These are phyloP conservation scores for Dicyrtoma fusca DNA, from an alignment of 2,888 invertebrate genomes.

Conservation along the genomic window DNA sequence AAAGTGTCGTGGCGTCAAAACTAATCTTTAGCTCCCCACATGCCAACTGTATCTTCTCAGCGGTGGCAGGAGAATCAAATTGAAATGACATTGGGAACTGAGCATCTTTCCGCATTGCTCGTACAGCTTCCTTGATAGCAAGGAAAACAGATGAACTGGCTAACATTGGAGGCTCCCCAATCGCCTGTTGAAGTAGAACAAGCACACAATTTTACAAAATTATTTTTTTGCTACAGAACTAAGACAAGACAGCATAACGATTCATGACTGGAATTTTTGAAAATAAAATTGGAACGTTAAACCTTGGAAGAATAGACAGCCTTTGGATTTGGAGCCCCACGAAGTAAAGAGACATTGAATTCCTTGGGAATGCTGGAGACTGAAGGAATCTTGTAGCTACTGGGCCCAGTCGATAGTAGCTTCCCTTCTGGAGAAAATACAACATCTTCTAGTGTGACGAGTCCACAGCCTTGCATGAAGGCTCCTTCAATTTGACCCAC, in stretches of 20 bases:
- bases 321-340: conserved; percentile 82
- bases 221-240: too few relatives aligned
- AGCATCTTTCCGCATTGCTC: conserved; percentile 74
- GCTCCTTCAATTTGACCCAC: conserved; percentile 96
- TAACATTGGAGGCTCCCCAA: conserved; percentile 94
- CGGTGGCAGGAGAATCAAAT: conserved; percentile 82
- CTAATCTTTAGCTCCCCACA: too few relatives aligned
- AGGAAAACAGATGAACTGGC: conserved; percentile 83
- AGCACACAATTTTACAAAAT: too few relatives aligned
- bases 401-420: conserved; percentile 83
- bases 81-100: conserved; percentile 65
- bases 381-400: conserved; percentile 91
- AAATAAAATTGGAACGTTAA: conserved; percentile 32
- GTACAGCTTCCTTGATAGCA: conserved; percentile 86
- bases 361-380: conserved; percentile 88
- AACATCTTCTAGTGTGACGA: conserved; percentile 88
- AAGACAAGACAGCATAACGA: neutral
- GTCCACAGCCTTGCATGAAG: conserved; percentile 91
- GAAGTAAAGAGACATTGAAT: conserved; percentile 89
- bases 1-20: too few relatives aligned
- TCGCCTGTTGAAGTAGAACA: conserved; percentile 71
- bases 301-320: conserved; percentile 97
- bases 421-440: conserved; percentile 82
- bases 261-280: neutral
- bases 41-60: conserved; percentile 85